Evolutionary conservation across 2,888 invertebrate genomes (phyloP), one percentile per base, ranked within the genome.

Genomic region (Endomychus coccineus): DNA sequence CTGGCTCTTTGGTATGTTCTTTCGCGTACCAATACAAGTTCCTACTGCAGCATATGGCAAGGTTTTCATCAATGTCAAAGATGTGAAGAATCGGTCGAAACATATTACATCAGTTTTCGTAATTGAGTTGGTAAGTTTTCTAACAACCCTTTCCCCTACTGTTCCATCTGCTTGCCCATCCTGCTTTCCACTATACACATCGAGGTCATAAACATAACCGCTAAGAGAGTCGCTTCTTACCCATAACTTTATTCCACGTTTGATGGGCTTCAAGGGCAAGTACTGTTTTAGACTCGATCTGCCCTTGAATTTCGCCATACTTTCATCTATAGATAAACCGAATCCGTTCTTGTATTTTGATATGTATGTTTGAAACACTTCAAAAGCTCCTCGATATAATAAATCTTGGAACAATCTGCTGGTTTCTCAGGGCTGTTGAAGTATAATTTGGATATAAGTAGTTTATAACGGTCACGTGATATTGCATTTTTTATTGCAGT

Each of bases 111-210:
- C 10, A 11, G 3, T 11, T 9, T 23, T 17, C 11, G n/a, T 15
- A 15, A 13, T 21, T 17, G 27, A 10, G 5, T 5, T 16, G 16
- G 22, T 22, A 28, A 48, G 34, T 42, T 48, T 45, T 32, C 30
- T 41, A 36, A 46, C 43, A 35, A 48, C 46, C 36, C 45, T 43
- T 39, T 46, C 46, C 33, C 38, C 52, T 36, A 54, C 33, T 12
- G 45, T 46, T 29, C 44, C 46, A 32, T 52, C 48, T 24, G 29
- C 40, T 27, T 34, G 19, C 34, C 36, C 36, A 31, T 38, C 14
- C 22, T 44, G 41, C 46, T 47, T 50, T 24, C 46, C 45, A 19
- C 42, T 43, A 34, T 51, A 49, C 15, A 52, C 39, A 32, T 52
- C 34, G 30, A 27, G 42, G 32, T 50, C 33, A 40, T 49, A 51